Evolutionary conservation across 2,888 invertebrate genomes (phyloP).

Genomic region (Coecobrya sp.): DNA sequence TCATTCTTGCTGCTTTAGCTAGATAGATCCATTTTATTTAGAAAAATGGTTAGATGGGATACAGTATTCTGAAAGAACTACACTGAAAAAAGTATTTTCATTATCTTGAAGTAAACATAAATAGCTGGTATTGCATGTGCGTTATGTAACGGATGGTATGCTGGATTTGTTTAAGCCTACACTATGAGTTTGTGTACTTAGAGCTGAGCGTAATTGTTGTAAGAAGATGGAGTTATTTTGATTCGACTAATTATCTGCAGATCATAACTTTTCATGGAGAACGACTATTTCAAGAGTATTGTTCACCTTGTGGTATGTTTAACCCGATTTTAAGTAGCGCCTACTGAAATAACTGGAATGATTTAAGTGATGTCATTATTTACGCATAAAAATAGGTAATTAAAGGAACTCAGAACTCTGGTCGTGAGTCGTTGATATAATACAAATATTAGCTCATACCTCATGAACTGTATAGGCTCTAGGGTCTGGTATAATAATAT

Average conservation of each 20-base stretch:
- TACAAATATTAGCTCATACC: not conserved
- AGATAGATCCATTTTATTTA: not conserved
- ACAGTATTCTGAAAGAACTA: not conserved
- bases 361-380: constrained; percentile 30
- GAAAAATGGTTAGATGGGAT: not conserved
- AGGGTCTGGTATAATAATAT: not conserved
- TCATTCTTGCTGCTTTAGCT: not conserved
- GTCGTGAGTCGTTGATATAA: constrained; percentile 60
- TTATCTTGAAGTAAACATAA: not conserved
- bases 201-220: too few species aligned
- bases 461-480: not conserved
- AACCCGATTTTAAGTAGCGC: not conserved
- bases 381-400: constrained; percentile 49
- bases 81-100: constrained; percentile 4
- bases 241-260: not conserved
- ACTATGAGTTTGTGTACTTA: too few species aligned
- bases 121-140: not conserved
- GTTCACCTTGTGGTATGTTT: not conserved
- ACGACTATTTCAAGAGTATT: not conserved
- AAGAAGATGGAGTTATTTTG: not conserved
- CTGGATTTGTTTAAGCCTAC: too few species aligned
- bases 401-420: constrained; percentile 18
- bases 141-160: too few species aligned
- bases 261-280: not conserved
- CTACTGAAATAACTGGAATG: not conserved